These are phyloP conservation scores for Sitta carolinensis DNA, from an alignment of 2,797 vertebrate genomes.

Conservation along the genomic window DNA sequence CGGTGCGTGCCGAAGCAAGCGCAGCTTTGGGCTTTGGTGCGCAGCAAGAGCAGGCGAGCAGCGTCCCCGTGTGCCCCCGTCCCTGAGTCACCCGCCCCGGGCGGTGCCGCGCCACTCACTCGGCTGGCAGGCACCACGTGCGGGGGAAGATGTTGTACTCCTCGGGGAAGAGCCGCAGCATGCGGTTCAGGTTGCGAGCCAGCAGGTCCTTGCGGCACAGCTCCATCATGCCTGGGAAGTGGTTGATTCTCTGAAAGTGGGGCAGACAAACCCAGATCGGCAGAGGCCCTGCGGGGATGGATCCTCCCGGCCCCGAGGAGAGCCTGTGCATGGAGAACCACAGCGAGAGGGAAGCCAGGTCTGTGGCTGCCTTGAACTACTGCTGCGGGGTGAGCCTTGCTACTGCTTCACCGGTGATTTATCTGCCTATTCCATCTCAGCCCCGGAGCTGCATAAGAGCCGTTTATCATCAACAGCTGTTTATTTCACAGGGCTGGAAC, in stretches of 20 bases:
- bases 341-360: neutral
- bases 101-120: constrained; percentile 56
- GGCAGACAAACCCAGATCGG: neutral
- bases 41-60: neutral
- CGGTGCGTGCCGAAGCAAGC: fast-evolving
- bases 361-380: neutral
- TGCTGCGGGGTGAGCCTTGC: neutral
- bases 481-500: neutral
- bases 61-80: fast-evolving
- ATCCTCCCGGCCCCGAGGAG: fast-evolving
- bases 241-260: constrained; percentile 81
- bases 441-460: neutral
- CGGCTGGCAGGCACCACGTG: constrained; percentile 80
- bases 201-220: constrained; percentile 81
- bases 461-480: neutral
- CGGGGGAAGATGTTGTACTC: constrained; percentile 79
- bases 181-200: constrained; percentile 80
- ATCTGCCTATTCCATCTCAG: neutral
- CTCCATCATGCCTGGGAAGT: constrained; percentile 82
- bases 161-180: constrained; percentile 77
- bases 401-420: neutral
- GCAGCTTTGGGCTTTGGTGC: neutral
- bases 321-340: neutral
- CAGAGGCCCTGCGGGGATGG: fast-evolving
- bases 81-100: neutral